A percentile compares a stretch with the other conserved stretches of the same genome.
Evolutionary conservation across 2,113 vertebrate genomes (phyloP).

Genomic region (Pardalotus punctatus): DNA sequence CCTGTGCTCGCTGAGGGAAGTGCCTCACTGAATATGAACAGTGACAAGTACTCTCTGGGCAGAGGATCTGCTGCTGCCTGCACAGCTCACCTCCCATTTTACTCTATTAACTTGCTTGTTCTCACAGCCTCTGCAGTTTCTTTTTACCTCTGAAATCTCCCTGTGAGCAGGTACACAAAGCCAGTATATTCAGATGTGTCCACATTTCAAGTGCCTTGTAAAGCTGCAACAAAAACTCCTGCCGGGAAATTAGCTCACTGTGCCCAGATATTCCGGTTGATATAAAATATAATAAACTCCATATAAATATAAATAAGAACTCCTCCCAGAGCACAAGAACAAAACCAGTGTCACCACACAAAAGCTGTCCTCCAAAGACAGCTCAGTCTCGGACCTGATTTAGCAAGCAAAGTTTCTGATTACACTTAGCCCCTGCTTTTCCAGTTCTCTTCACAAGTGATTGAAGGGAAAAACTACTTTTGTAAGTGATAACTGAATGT

Average conservation of each 20-base stretch:
- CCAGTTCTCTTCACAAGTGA: slow-evolving; percentile 1
- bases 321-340: neutral
- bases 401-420: slow-evolving; percentile 12
- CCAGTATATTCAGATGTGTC: neutral
- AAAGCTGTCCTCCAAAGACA: neutral
- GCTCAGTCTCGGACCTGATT: neutral
- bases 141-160: neutral
- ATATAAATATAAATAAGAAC: neutral
- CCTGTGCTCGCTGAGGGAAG: neutral
- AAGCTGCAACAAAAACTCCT: neutral
- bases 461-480: neutral
- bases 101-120: neutral
- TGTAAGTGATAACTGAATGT: neutral
- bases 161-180: neutral
- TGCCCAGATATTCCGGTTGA: neutral
- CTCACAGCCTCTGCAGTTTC: neutral
- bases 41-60: neutral
- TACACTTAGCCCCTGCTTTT: neutral
- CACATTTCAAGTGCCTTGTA: neutral
- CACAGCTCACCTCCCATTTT: neutral
- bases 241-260: neutral
- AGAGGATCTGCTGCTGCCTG: neutral
- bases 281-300: neutral
- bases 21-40: neutral
- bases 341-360: neutral